Evolutionary conservation across 2,888 invertebrate species (phyloP).

Genomic region (Agrochola litura): DNA sequence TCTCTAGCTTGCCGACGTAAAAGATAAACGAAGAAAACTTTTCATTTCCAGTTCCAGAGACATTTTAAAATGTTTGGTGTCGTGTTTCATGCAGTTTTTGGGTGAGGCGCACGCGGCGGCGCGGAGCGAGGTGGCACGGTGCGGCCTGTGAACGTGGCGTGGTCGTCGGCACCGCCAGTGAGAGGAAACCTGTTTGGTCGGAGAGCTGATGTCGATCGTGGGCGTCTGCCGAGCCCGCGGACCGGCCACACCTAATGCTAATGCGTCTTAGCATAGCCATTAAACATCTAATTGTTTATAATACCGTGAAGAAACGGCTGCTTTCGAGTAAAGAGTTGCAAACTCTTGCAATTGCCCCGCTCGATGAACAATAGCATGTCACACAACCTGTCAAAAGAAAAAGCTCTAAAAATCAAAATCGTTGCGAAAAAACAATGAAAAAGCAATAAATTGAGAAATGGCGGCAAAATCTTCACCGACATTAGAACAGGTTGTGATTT

Average conservation of each 20-base stretch:
- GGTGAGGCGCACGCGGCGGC: constrained; percentile 48
- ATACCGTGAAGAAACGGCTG: constrained; percentile 8
- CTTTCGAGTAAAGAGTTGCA: constrained; percentile 12
- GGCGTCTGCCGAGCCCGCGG: constrained; percentile 77
- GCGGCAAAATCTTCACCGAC: constrained; percentile 73
- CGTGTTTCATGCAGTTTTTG: constrained; percentile 54
- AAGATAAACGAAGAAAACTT: neutral
- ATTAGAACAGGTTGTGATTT: constrained; percentile 87
- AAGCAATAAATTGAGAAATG: constrained; percentile 66
- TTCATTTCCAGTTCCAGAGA: constrained; percentile 15
- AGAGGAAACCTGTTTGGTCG: constrained; percentile 87
- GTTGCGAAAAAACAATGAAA: constrained; percentile 66
- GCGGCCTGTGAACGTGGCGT: constrained; percentile 68
- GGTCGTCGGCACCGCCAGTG: constrained; percentile 76
- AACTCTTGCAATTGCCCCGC: neutral
- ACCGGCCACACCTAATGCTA: constrained; percentile 71
- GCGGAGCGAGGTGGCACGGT: constrained; percentile 22
- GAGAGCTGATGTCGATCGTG: constrained; percentile 71
- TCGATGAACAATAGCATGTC: constrained; percentile 15
- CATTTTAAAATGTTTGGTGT: constrained; percentile 16
- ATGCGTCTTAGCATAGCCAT: constrained; percentile 47
- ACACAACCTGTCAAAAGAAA: constrained; percentile 15
- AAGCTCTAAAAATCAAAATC: constrained; percentile 16
- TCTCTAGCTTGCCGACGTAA: neutral
- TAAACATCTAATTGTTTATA: constrained; percentile 37